These are phyloP conservation scores for human DNA, from an alignment of 2,113 vertebrate species.

Conservation along the genomic window GRCh38 chr12:47910001-47910500, in stretches of 20 bases:
- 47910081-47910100: not conserved
- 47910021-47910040: slow-evolving; percentile 45
- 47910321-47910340: not conserved
- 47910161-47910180: slow-evolving; percentile 65
- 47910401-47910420: not conserved
- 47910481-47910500: not conserved
- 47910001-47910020: slow-evolving; percentile 53
- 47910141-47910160: slow-evolving; percentile 11
- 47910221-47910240: not conserved
- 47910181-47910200: slow-evolving; percentile 44
- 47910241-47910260: not conserved
- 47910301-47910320: not conserved
- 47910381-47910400: not conserved
- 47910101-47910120: slow-evolving; percentile 36
- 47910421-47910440: not conserved
- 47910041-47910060: slow-evolving; percentile 35
- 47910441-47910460: not conserved
- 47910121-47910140: slow-evolving; percentile 36
- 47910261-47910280: not conserved
- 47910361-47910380: not conserved
- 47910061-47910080: slow-evolving; percentile 41
- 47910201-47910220: slow-evolving; percentile 7
- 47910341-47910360: not conserved
- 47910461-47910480: not conserved
- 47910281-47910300: not conserved